phyloP scores from a whole-genome alignment of 1,140 invertebrate species.

The Aethina tumida region DNA sequence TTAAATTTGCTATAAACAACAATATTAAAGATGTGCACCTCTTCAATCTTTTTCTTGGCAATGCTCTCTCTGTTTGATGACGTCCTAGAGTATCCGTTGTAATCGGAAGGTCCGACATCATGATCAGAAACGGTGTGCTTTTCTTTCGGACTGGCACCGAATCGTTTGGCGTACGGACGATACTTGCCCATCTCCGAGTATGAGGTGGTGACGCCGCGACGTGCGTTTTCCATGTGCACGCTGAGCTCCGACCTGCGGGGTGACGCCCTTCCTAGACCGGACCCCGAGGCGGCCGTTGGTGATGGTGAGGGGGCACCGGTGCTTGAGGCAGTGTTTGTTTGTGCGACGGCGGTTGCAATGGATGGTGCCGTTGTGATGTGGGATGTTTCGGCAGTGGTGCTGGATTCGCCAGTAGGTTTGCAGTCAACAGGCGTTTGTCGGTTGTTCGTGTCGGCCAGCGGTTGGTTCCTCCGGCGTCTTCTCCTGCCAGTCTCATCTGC shows the following conservation, averaged over 20 bases:
- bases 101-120: not conserved
- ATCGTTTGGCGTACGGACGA: conserved; percentile 16
- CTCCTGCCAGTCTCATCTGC: too few species aligned
- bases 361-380: conserved; percentile 16
- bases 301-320: too few species aligned
- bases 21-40: too few species aligned
- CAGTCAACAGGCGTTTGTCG: too few species aligned
- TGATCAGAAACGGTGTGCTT: conserved; percentile 1
- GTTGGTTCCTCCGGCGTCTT: too few species aligned
- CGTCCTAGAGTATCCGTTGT: not conserved
- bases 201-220: conserved; percentile 20
- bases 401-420: conserved; percentile 19
- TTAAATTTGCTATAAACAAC: conserved; percentile 3
- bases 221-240: conserved; percentile 37
- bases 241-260: conserved; percentile 30
- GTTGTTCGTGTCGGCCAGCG: too few species aligned
- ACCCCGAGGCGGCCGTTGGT: conserved; percentile 3
- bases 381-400: conserved; percentile 20
- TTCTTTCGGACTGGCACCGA: conserved; percentile 21
- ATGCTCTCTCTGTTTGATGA: conserved; percentile 13
- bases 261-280: conserved; percentile 3
- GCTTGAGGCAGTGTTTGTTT: conserved; percentile 5
- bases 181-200: conserved; percentile 24
- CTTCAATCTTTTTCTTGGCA: too few species aligned
- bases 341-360: conserved; percentile 21